Evolutionary conservation across 2,113 vertebrate species (phyloP).

Genomic region (Panthera tigris): DNA sequence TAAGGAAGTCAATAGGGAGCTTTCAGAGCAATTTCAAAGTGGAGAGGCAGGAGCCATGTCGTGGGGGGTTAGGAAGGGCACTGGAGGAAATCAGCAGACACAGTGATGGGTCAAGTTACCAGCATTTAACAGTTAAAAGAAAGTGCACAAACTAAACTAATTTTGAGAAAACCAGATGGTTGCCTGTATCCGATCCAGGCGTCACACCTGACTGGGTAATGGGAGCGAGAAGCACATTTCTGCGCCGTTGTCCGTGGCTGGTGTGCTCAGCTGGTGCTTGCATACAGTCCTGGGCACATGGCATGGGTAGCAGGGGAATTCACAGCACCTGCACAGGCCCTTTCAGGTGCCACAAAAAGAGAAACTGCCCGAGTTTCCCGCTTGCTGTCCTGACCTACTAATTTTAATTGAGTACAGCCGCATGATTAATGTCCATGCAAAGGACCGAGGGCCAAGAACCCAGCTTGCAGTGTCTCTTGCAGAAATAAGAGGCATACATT

Average conservation of each 20-base stretch:
- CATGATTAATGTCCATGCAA: neutral
- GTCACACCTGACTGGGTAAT: neutral
- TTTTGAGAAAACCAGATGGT: neutral
- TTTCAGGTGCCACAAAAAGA: neutral
- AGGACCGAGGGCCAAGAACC: neutral
- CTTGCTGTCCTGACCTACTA: neutral
- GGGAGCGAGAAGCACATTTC: fast-evolving
- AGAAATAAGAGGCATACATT: neutral
- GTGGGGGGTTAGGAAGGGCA: neutral
- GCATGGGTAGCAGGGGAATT: neutral
- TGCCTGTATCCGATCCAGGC: neutral
- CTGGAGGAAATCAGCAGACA: neutral
- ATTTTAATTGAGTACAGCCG: neutral
- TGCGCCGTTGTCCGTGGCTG: fast-evolving
- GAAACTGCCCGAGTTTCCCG: neutral
- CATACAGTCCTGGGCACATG: fast-evolving
- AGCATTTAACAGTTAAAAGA: neutral
- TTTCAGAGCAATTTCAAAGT: neutral
- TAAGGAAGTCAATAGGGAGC: neutral
- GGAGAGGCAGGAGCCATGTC: neutral
- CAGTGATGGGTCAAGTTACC: neutral
- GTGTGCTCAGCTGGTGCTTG: neutral
- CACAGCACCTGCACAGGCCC: neutral
- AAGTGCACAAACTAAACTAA: neutral
- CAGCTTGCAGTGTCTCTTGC: slow-evolving; percentile 2